A percentile compares a stretch with the other conserved stretches of the same genome.
phyloP scores from a whole-genome alignment of 2,888 invertebrate genomes.

The Andrena marginata region DNA sequence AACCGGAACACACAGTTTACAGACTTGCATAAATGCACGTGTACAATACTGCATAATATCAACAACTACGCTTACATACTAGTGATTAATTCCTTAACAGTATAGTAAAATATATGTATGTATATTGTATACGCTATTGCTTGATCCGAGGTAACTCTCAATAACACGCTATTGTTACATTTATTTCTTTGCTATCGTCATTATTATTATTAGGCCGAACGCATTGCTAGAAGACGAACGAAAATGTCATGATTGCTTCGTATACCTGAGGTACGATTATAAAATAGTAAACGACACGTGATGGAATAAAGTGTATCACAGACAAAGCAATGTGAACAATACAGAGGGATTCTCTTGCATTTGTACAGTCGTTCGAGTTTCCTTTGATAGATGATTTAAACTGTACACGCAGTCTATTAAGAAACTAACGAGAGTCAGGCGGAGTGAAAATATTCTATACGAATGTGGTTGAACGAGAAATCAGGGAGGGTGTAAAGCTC shows the following conservation, averaged over 20 bases:
- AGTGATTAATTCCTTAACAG: conserved; percentile 65
- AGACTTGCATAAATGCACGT: conserved; percentile 29
- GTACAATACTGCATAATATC: conserved; percentile 50
- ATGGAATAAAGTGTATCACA: conserved; percentile 21
- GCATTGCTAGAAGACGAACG: conserved; percentile 43
- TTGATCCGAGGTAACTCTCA: conserved; percentile 76
- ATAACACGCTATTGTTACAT: conserved; percentile 66
- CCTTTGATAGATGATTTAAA: neutral
- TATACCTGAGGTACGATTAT: conserved; percentile 1
- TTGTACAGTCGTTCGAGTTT: conserved; percentile 9
- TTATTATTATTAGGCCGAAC: conserved; percentile 66
- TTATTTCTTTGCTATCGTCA: conserved; percentile 49
- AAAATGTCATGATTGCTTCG: conserved; percentile 11
- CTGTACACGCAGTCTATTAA: neutral
- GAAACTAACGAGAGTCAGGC: conserved; percentile 1
- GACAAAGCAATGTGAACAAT: conserved; percentile 24
- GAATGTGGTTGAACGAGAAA: no score
- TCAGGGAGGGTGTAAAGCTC: no score
- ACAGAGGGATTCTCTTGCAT: conserved; percentile 5
- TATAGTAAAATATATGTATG: conserved; percentile 71
- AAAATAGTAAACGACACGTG: neutral
- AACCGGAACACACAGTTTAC: conserved; percentile 50
- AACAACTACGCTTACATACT: conserved; percentile 54
- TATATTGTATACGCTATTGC: conserved; percentile 77
- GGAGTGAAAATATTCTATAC: no score